Evolutionary conservation across 2,797 vertebrate species (phyloP).

Genomic region (Chelidonichthys spinosus): DNA sequence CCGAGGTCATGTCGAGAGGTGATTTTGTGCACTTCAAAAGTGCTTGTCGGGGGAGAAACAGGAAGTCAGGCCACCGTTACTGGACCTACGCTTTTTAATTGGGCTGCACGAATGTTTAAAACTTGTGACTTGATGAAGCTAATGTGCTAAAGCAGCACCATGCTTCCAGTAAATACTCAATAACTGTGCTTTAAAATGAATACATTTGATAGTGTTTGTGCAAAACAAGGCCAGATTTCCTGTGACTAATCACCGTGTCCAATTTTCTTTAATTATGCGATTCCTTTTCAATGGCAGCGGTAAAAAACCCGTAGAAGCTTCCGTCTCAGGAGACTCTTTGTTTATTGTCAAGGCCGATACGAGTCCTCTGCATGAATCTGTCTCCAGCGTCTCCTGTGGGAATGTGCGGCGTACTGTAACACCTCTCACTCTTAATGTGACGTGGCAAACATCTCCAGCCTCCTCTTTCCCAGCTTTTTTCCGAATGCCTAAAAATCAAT

Average conservation of each 20-base stretch:
- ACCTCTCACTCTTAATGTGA: constrained; percentile 63
- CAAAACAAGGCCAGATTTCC: constrained; percentile 42
- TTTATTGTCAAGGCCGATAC: constrained; percentile 63
- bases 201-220: constrained; percentile 13
- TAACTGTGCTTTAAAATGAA: background rate
- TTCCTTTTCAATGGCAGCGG: constrained; percentile 68
- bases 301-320: constrained; percentile 60
- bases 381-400: constrained; percentile 58
- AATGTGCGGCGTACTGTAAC: constrained; percentile 60
- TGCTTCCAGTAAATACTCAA: background rate
- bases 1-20: constrained; percentile 30
- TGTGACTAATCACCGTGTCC: constrained; percentile 73
- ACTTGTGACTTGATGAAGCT: constrained; percentile 21
- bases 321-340: constrained; percentile 72
- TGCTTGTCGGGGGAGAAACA: constrained; percentile 16
- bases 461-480: constrained; percentile 4
- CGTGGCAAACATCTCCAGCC: constrained; percentile 42
- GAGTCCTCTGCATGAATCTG: constrained; percentile 61
- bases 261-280: constrained; percentile 76
- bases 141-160: constrained; percentile 38
- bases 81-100: background rate
- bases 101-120: background rate
- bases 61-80: constrained; percentile 32
- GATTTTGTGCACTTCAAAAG: constrained; percentile 28
- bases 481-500: no score